Evolutionary conservation across 1,140 invertebrate species (phyloP).

Genomic region (Brachystomella parvula): DNA sequence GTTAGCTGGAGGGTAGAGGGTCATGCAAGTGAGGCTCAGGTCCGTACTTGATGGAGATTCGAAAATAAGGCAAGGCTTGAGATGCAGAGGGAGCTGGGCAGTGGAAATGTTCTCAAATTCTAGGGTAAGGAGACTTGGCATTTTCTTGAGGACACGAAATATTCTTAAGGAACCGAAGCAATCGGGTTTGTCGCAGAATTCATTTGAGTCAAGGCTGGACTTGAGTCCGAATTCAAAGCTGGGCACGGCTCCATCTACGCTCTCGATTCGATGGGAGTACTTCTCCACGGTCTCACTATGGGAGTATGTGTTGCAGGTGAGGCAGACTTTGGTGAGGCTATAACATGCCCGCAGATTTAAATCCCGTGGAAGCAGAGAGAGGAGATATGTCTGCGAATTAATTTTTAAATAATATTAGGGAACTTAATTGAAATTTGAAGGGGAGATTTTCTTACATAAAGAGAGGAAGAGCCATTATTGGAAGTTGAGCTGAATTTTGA

Average conservation of each 20-base stretch:
- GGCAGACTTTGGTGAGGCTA: slow-evolving; percentile 35
- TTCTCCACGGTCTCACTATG: slow-evolving; percentile 22
- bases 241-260: slow-evolving; percentile 19
- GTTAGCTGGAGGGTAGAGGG: slow-evolving; percentile 20
- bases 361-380: slow-evolving; percentile 2
- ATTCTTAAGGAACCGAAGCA: slow-evolving; percentile 34
- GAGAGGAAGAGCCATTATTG: neutral
- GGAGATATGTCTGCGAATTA: neutral
- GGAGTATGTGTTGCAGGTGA: slow-evolving; percentile 30
- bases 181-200: slow-evolving; percentile 37
- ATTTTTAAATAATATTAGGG: too few relatives aligned
- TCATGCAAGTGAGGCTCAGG: slow-evolving; percentile 17
- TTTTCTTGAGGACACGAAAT: slow-evolving; percentile 25
- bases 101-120: slow-evolving; percentile 17
- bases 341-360: slow-evolving; percentile 15
- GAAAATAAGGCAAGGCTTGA: slow-evolving; percentile 30
- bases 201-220: slow-evolving; percentile 28
- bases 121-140: slow-evolving; percentile 26
- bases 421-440: too few relatives aligned
- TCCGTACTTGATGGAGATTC: slow-evolving; percentile 23
- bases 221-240: slow-evolving; percentile 36
- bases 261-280: slow-evolving; percentile 19
- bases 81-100: slow-evolving; percentile 10
- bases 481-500: neutral
- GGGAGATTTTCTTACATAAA: slow-evolving; percentile 5